A percentile compares a stretch with the other conserved stretches of the same genome.
These are phyloP conservation scores for Oceanodroma leucorhoa DNA, from an alignment of 2,797 vertebrate genomes.

Conservation along the genomic window DNA sequence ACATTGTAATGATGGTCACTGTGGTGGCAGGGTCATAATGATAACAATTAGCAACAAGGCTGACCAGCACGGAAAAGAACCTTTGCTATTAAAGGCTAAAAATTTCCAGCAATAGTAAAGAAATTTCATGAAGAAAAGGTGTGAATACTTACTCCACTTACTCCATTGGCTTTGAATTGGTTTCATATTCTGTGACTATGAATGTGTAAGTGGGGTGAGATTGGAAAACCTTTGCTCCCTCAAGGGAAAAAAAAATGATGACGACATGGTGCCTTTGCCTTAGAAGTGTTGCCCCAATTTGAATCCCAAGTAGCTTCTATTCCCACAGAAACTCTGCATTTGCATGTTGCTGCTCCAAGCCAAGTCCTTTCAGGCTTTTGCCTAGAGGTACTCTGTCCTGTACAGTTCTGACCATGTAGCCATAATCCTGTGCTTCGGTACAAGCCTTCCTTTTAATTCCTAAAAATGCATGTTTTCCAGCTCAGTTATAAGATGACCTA, in stretches of 20 bases:
- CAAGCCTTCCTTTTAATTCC: not conserved
- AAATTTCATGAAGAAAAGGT: not conserved
- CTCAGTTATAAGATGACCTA: not conserved
- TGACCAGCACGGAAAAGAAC: not conserved
- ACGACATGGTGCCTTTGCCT: not conserved
- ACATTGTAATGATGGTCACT: not conserved
- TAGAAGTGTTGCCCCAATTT: not conserved
- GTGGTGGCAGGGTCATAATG: not conserved
- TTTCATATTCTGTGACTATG: not conserved
- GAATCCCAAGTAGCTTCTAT: not conserved
- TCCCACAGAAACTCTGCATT: not conserved
- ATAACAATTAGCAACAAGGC: not conserved
- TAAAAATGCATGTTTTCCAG: not conserved
- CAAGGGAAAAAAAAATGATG: not conserved
- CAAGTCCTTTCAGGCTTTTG: constrained; percentile 10
- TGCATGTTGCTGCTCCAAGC: not conserved
- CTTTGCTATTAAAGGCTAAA: not conserved
- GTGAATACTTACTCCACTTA: not conserved
- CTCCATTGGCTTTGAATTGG: not conserved
- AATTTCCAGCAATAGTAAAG: not conserved
- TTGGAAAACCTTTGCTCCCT: not conserved
- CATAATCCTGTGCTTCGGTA: not conserved
- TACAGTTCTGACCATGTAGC: not conserved
- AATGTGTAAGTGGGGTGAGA: not conserved
- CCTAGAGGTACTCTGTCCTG: not conserved